Base-by-base conservation (phyloP, 2,797 vertebrate species). In the Sebastes nivosus region DNA sequence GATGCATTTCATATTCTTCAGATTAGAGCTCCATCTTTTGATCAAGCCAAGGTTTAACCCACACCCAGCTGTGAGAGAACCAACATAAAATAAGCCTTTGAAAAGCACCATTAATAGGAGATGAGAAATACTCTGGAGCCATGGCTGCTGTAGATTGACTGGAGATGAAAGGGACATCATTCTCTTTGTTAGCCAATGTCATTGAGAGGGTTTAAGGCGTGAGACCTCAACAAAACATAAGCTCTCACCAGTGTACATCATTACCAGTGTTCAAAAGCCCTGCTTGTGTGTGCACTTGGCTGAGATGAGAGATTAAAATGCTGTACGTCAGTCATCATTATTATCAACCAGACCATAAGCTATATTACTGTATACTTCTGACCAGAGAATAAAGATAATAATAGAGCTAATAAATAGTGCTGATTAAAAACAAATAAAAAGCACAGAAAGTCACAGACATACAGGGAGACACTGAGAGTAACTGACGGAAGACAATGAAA, bases 131-230 rank as follows among this genome's bases (percentile, higher is more conserved):
- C 80, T 88, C 91, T 75, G 77, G 75, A 90, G 91, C 85, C 67
- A 58, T 54, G 79, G 82, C 24, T 89, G 68, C 77, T 85, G 74
- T 77, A 91, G 90, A 93, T 89, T 91, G 88, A 82, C 85, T 76
- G 24, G 76, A 94, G 93, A 96, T 96, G 92, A 96, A 96, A 95
- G 90, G 88, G 42, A 74, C 72, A 55, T 80, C 87, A 95, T 94
- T 95, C 93, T 89, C 93, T 95, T 95, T 96, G 94, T 94, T 92
- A 90, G 87, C 85, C 91, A 88, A 82, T 90, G 92, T 91, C 93
- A 94, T 74, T 83, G 87, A 88, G 82, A 69, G 67, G 73, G 57
- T 85, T 84, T 82, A 87, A 84, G 71, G 80, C 60, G 81, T 60
- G 57, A 84, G 72, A 82, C 71, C 61, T 78, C 61, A 50, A 75